Conservation (phyloP, 2,113 vertebrate species). For the human (Homo sapiens) region GRCh38 chr2:215104001-215104500, state of each 20-base stretch:
- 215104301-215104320: constrained; percentile 22
- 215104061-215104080: background rate
- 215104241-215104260: background rate
- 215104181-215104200: background rate
- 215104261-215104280: background rate
- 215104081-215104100: background rate
- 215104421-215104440: background rate
- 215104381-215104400: background rate
- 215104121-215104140: background rate
- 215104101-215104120: background rate
- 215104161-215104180: background rate
- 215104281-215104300: background rate
- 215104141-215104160: background rate
- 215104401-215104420: background rate
- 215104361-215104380: background rate
- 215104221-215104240: background rate
- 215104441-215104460: background rate
- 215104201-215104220: background rate
- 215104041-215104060: background rate
- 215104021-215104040: background rate
- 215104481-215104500: accelerated
- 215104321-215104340: constrained; percentile 8
- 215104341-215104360: constrained; percentile 17
- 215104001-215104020: background rate
- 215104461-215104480: background rate